Evolutionary conservation across 30 jellyfish, hydroid and myxozoan genomes (phyloP).

Genomic region (Turritopsis rubra): DNA sequence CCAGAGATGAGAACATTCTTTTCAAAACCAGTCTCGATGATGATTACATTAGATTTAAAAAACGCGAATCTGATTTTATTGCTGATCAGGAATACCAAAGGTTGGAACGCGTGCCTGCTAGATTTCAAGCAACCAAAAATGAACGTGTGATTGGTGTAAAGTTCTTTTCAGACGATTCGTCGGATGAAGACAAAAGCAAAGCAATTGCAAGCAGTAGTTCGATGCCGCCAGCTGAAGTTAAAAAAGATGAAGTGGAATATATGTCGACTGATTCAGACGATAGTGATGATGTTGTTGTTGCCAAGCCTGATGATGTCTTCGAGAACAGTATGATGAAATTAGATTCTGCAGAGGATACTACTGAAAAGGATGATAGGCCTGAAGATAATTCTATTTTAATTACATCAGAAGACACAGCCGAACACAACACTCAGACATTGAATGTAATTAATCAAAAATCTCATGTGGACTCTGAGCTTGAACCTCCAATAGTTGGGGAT

Average conservation of each 20-base stretch:
- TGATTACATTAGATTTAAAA: slow-evolving; percentile 14
- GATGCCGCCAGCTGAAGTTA: slow-evolving; percentile 4
- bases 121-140: slow-evolving; percentile 24
- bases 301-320: background rate
- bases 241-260: slow-evolving; percentile 19
- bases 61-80: slow-evolving; percentile 19
- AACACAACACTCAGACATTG: background rate
- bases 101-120: slow-evolving; percentile 65
- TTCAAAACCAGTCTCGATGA: slow-evolving; percentile 47
- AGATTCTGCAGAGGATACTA: no score
- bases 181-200: slow-evolving; percentile 15
- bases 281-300: slow-evolving; percentile 17
- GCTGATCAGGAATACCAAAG: slow-evolving; percentile 39
- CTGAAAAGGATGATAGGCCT: background rate
- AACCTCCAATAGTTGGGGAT: background rate
- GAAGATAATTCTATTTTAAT: background rate
- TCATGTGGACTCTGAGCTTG: background rate
- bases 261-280: slow-evolving; percentile 60
- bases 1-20: slow-evolving; percentile 42
- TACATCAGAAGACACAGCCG: background rate
- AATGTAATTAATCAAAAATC: background rate
- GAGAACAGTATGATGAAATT: background rate
- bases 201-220: background rate
- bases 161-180: slow-evolving; percentile 22
- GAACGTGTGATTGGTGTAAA: background rate